A percentile compares a stretch with the other conserved stretches of the same genome.
Evolutionary conservation across 2,797 vertebrate species (phyloP).

Genomic region (Urocyon cinereoargenteus): DNA sequence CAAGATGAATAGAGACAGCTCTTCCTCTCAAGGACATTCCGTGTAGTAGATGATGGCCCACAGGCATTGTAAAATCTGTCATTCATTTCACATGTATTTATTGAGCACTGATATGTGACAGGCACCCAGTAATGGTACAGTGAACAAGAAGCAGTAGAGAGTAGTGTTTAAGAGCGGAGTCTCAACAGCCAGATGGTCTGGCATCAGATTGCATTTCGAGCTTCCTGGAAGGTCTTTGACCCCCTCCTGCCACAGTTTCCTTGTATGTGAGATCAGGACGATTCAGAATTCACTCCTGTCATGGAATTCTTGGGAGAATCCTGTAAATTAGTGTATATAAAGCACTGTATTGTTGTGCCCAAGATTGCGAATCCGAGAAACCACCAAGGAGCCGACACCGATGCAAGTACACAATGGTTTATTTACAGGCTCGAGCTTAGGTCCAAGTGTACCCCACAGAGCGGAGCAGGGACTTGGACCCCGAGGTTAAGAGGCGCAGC

Average conservation of each 20-base stretch:
- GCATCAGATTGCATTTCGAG: not conserved
- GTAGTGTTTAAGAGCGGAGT: not conserved
- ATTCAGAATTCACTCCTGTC: not conserved
- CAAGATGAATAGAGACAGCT: conserved; percentile 3
- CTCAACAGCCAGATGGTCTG: not conserved
- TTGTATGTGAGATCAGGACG: not conserved
- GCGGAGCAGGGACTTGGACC: too few relatives aligned
- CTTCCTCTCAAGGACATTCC: not conserved
- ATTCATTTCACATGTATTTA: not conserved
- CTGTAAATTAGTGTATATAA: not conserved
- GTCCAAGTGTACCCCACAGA: too few relatives aligned
- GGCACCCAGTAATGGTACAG: not conserved
- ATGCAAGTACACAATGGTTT: too few relatives aligned
- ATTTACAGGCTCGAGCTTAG: too few relatives aligned
- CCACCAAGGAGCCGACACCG: too few relatives aligned
- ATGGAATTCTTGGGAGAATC: not conserved
- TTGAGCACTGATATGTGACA: not conserved
- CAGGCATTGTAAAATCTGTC: not conserved
- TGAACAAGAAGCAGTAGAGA: not conserved
- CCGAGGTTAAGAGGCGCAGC: too few relatives aligned
- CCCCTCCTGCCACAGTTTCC: not conserved
- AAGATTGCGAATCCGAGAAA: too few relatives aligned
- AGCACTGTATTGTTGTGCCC: not conserved
- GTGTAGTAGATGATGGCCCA: not conserved
- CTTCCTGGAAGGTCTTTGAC: not conserved